A percentile compares a stretch with the other conserved stretches of the same genome.
phyloP scores from a whole-genome alignment of 2,888 invertebrate species.

The Schizaphis graminum region DNA sequence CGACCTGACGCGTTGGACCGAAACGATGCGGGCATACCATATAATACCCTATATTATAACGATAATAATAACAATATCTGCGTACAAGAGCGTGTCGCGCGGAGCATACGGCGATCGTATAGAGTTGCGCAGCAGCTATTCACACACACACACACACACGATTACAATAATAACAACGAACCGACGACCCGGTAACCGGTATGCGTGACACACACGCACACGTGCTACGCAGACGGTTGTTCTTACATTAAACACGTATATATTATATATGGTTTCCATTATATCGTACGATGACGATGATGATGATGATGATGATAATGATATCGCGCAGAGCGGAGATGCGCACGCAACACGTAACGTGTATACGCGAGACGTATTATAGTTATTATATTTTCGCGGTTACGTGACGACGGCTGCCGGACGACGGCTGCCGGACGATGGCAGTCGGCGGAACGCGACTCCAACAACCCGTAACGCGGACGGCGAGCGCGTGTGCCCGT shows the following conservation, averaged over 20 bases:
- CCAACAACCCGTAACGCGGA: constrained; percentile 48
- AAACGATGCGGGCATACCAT: not conserved
- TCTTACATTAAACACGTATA: not conserved
- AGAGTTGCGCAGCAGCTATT: not conserved
- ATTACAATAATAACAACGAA: not conserved
- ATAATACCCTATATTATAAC: not conserved
- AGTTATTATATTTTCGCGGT: constrained; percentile 63
- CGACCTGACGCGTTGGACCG: constrained; percentile 11
- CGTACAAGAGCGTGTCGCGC: not conserved
- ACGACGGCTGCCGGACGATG: not conserved
- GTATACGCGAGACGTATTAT: not conserved
- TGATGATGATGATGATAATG: not conserved
- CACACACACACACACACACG: not conserved
- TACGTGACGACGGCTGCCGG: constrained; percentile 29
- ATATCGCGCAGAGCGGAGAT: not conserved
- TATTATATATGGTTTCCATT: not conserved
- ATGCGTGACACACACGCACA: constrained; percentile 49
- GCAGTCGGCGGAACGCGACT: constrained; percentile 54
- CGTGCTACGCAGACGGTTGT: not conserved
- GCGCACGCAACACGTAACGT: not conserved
- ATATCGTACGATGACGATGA: not conserved
- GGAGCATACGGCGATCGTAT: constrained; percentile 13
- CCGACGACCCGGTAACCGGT: constrained; percentile 42
- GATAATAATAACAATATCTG: constrained; percentile 9
- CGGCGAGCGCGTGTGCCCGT: constrained; percentile 10